Conservation (phyloP, 2,888 invertebrate genomes). For the Crocallis elinguaria region DNA sequence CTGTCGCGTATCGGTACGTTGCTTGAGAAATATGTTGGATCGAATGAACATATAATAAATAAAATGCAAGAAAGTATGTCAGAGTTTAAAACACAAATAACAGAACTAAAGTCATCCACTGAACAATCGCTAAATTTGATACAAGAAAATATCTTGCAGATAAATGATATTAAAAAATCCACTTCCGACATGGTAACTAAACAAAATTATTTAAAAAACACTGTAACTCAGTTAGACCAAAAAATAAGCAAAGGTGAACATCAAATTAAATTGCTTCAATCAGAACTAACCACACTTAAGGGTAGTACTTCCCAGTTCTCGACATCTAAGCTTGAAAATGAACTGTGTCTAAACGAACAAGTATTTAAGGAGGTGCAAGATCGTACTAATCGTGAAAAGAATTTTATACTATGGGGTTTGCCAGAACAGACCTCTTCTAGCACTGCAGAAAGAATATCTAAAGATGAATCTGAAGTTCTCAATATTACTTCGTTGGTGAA, state of each 20-base stretch:
- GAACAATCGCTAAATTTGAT: too few species aligned
- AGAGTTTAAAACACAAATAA: slow-evolving; percentile 2
- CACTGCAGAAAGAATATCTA: slow-evolving; percentile 11
- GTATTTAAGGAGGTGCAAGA: slow-evolving; percentile 6
- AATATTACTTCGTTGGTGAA: slow-evolving; percentile 19
- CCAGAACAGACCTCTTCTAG: slow-evolving; percentile 24
- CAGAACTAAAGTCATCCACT: slow-evolving; percentile 3
- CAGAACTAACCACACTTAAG: slow-evolving; percentile 5
- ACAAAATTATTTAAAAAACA: slow-evolving; percentile 10
- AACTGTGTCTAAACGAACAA: slow-evolving; percentile 1
- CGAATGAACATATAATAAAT: slow-evolving; percentile 9
- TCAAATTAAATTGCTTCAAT: slow-evolving; percentile 6
- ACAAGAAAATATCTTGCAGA: too few species aligned
- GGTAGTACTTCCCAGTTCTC: not conserved
- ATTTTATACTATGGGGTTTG: slow-evolving; percentile 39
- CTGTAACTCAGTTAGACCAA: slow-evolving; percentile 2
- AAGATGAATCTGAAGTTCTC: slow-evolving; percentile 26
- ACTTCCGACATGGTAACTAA: slow-evolving; percentile 3
- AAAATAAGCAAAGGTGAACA: slow-evolving; percentile 4
- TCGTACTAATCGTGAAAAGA: slow-evolving; percentile 25
- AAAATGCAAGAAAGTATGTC: slow-evolving; percentile 12
- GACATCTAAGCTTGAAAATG: not conserved
- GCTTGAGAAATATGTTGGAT: slow-evolving; percentile 6
- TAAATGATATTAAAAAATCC: slow-evolving; percentile 1
- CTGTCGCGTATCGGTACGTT: not conserved